Evolutionary conservation across 2,113 vertebrate species (phyloP), one percentile per base, ranked within the genome.

Genomic region (Carassius auratus): DNA sequence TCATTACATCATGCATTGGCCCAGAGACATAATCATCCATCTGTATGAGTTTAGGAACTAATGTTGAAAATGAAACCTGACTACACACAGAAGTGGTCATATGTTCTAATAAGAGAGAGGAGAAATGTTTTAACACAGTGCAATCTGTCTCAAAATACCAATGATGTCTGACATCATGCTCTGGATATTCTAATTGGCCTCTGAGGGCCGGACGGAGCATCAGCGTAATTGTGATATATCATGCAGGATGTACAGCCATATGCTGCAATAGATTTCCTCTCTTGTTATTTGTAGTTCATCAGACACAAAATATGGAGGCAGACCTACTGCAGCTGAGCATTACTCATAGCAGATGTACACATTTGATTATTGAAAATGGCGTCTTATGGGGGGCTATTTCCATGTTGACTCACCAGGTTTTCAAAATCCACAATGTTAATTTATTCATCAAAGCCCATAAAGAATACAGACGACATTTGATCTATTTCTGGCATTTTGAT

Each of bases 201-300:
- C 85, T 80, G 45, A 85, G 48, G 75, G 69, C 75, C 21, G 75
- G 61, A 81, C 81, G 77, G 66, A 61, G 73, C 69, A 84, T 76
- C 82, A 62, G 66, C 19, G 64, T 86, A 86, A 89, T 48, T 86
- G 86, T 86, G 88, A 89, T 85, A 68, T 83, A 88, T 86, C 84
- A 85, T 79, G 48, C 21, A 52, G 82, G 38, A 66, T 64, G 45
- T 62, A 84, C 78, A 21, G 26, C 61, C 86, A 76, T 87, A 87
- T 87, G 86, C 68, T 83, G 42, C 69, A 66, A 84, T 68, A 26
- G 76, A 88, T 81, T 73, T 57, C 82, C 42, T 82, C 50, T 81
- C 38, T 45, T 83, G 62, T n/a, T 42, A 73, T 85, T 74, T 71
- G 57, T n/a, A 64, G 21, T 85, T 86, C 26, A 57, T 85, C 42